Evolutionary conservation across 2,797 vertebrate genomes (phyloP), one percentile per base, ranked within the genome.

Genomic region (Geotrypetes seraphini): DNA sequence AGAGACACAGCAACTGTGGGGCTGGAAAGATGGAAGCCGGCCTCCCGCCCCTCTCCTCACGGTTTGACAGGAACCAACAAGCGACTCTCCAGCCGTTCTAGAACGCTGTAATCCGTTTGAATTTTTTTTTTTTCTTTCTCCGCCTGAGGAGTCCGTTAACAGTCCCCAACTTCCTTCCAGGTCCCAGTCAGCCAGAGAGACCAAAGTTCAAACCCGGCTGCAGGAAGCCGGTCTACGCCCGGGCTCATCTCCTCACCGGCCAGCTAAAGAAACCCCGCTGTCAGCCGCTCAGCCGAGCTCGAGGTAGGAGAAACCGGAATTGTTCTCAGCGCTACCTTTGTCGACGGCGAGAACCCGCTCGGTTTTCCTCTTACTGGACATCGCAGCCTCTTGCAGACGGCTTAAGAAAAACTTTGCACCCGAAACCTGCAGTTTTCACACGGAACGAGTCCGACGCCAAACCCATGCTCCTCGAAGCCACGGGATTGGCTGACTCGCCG

Each of bases 401-500:
- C 58, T 78, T 88, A 86, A 68, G 76, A 76, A 77, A 79, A 96
- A 93, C 88, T 94, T 96, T 97, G 92, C 90, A 92, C 88, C 88
- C 89, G 88, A 87, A 51, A 77, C 89, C 84, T 81, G 84, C 65
- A 49, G 84, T 97, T 94, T 97, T 85, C 92, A 94, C 92, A 94
- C 92, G 90, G 82, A 92, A 87, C 90, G 54, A 67, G 57, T 49
- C 55, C 33, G 53, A 42, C n/a, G n/a, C n/a, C n/a, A n/a, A n/a
- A n/a, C 31, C 26, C 22, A 1, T 8, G 24, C 44, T 12, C 13
- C 40, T 22, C 16, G 22, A n/a, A 23, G n/a, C 10, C 5, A 16
- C 1, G 12, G 33, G 31, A 78, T 75, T 79, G 70, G 74, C 10
- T 23, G 3, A n/a, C 13, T 13, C 27, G 5, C 25, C 36, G 16